Conservation (phyloP, 2,888 invertebrate species). For the Sarcophaga caerulescens region DNA sequence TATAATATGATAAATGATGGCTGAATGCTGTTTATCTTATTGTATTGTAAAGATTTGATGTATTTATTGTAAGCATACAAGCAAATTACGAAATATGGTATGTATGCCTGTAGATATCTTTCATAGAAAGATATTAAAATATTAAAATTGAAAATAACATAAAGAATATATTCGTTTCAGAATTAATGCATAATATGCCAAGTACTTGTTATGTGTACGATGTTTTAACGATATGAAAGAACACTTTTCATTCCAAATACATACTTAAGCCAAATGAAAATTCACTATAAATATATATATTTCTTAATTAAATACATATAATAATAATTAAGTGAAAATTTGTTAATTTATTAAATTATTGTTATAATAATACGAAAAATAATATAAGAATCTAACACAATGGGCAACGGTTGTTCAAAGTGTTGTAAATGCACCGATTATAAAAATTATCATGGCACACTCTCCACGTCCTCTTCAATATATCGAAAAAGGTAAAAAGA, state of each 20-base stretch:
- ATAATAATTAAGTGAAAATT: conserved; percentile 34
- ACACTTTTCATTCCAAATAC: conserved; percentile 45
- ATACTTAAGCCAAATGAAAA: conserved; percentile 27
- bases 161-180: conserved; percentile 11
- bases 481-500: conserved; percentile 81
- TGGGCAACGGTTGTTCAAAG: conserved; percentile 81
- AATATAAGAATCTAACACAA: conserved; percentile 61
- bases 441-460: conserved; percentile 78
- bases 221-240: conserved; percentile 33
- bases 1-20: no score
- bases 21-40: no score
- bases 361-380: conserved; percentile 11
- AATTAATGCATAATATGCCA: conserved; percentile 10
- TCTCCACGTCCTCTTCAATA: conserved; percentile 80
- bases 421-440: conserved; percentile 80
- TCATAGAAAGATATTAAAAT: no score
- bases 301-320: conserved; percentile 17
- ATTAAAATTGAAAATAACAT: neutral
- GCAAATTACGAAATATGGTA: no score
- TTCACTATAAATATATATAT: conserved; percentile 29
- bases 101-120: no score
- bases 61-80: no score
- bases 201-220: conserved; percentile 18
- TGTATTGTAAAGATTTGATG: no score
- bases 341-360: neutral